Base-by-base conservation (phyloP, 2,888 invertebrate species). In the Noctua pronuba region DNA sequence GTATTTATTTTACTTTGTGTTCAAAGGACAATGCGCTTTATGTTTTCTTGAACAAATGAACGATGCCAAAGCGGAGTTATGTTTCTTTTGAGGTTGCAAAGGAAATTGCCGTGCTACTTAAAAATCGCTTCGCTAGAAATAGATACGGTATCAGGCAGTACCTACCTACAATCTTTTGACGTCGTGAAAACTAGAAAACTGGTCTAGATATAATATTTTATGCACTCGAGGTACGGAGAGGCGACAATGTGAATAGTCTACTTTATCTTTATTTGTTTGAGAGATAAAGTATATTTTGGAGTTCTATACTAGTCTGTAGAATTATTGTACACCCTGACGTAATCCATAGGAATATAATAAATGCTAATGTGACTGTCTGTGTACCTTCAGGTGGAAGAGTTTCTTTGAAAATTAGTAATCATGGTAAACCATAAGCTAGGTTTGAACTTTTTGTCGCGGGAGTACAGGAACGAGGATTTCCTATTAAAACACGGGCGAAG, bases 1-100 rank as follows among this genome's bases (percentile, higher is more conserved):
- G 24, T 58, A 75, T 60, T 71, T 80, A 68, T 80, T 79, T 80
- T 49, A 68, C 41, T 68, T 75, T 58, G 31, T 70, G 28, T 52
- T 41, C 55, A 67, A 75, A 69, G 28, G 24, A 69, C 31, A 38
- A 21, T 55, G 68, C 10, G 31, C 31, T 58, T 64, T 49, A 16
- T 38, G 31, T 55, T 41, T 69, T 64, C 21, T 16, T 35, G n/a
- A 41, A 82, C 81, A 38, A 55, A 68, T 21, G 24, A 46, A 38
- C 11, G 10, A 76, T 18, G 21, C 46, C 41, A 55, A 21, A 55
- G 28, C 2, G 28, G 7, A 58, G 16, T 5, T n/a, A n/a, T 21
- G 35, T 74, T 46, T 82, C 31, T 46, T 82, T 82, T 35, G 46
- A 58, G 77, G 46, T 52, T 16, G 41, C 21, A n/a, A 38, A 68